Evolutionary conservation across 2,888 invertebrate genomes (phyloP), one percentile per base, ranked within the genome.

Genomic region (Spilosoma lubricipeda): DNA sequence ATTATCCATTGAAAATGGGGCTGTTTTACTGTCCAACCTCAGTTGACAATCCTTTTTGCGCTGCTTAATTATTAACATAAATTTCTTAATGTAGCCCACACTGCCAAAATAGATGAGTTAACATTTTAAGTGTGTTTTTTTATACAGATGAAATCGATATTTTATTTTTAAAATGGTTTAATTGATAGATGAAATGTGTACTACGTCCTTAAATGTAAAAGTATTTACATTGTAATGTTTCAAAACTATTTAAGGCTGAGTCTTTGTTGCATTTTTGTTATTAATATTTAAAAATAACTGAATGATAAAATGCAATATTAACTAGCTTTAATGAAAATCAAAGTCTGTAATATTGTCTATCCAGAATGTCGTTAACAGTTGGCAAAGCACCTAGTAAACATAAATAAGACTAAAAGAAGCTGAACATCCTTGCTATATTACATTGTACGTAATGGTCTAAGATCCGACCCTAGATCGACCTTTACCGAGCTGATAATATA

Each of bases 1-100:
- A 95, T 95, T 95, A 95, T 90, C 90, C 92, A 93, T 92, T 89
- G 93, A 91, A 93, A 94, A 92, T 92, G 91, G 94, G 93, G 92
- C 90, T 92, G 93, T 90, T 90, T 91, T 88, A 86, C 93, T 94
- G 94, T 94, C 95, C 95, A 91, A 92, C 91, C 91, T 89, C 90
- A 88, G 90, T 91, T 95, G 95, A 95, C 94, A 95, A 94, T 93
- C 95, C 95, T 95, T 95, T 95, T 95, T 94, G 91, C 91, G 92
- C 82, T 88, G 87, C 85, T 95, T 92, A 94, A 94, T 95, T 94
- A 95, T 95, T 95, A 87, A 95, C 87, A 90, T 78, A 94, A 93
- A 94, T 94, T 93, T 93, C 95, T 94, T 94, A 93, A 95, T 94
- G 94, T 94, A 92, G 93, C 93, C 87, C 87, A 88, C 89, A 92